Percentiles rank a stretch among this genome's conserved stretches.
Conservation (phyloP, 2,797 vertebrate species). For the Rhinella marina region DNA sequence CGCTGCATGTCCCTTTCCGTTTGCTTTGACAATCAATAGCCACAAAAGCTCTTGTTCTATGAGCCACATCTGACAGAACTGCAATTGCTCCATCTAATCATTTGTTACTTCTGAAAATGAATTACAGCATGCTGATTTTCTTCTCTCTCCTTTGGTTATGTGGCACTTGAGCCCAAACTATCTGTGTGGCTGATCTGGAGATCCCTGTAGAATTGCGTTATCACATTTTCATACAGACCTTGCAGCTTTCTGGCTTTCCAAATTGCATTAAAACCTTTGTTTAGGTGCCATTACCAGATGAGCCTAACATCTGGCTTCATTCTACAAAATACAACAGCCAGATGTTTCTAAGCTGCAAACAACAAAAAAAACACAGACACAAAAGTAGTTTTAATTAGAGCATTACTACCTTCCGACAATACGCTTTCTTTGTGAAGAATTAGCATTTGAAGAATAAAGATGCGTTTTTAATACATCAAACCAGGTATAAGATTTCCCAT, state of each 20-base stretch:
- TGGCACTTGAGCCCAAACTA: slow-evolving; percentile 68
- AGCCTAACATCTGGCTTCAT: slow-evolving; percentile 78
- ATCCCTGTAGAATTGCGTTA: slow-evolving; percentile 75
- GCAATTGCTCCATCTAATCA: slow-evolving; percentile 66
- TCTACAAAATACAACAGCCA: slow-evolving; percentile 75
- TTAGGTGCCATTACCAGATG: slow-evolving; percentile 73
- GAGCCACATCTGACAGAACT: slow-evolving; percentile 49
- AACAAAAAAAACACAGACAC: slow-evolving; percentile 50
- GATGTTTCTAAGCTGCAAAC: slow-evolving; percentile 75
- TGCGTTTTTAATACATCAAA: slow-evolving; percentile 18
- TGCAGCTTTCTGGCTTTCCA: slow-evolving; percentile 70
- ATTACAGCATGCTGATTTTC: slow-evolving; percentile 66
- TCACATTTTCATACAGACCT: slow-evolving; percentile 75
- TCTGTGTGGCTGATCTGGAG: slow-evolving; percentile 72
- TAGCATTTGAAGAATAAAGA: slow-evolving; percentile 30
- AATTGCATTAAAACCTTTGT: slow-evolving; percentile 79
- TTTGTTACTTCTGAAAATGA: slow-evolving; percentile 72
- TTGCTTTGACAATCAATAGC: slow-evolving; percentile 9
- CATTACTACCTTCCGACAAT: slow-evolving; percentile 39
- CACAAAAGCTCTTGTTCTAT: slow-evolving; percentile 25
- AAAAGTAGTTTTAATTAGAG: slow-evolving; percentile 57
- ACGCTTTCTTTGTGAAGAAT: slow-evolving; percentile 5
- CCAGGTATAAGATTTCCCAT: slow-evolving; percentile 6
- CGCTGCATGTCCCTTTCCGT: not conserved
- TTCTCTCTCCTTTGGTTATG: slow-evolving; percentile 59